Evolutionary conservation across 2,797 vertebrate genomes (phyloP).

Genomic region (Lophotriccus pileatus): DNA sequence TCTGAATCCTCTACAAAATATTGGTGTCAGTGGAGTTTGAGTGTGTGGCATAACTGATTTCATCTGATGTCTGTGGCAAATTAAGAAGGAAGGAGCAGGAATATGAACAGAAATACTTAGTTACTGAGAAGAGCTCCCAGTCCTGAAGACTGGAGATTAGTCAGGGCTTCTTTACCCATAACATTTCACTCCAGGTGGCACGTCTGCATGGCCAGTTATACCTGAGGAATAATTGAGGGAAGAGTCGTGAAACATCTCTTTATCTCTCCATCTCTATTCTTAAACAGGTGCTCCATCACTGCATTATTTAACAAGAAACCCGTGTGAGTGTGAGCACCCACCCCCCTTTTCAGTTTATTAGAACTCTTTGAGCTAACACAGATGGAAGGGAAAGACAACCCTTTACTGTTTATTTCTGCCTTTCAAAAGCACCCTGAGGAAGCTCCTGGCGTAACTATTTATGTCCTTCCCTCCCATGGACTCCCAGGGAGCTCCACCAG

Average conservation of each 20-base stretch:
- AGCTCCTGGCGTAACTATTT: background rate
- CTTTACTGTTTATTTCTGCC: background rate
- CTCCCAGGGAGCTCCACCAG: background rate
- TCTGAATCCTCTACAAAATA: background rate
- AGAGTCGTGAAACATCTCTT: background rate
- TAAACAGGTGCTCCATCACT: background rate
- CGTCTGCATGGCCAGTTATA: background rate
- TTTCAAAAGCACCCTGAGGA: background rate
- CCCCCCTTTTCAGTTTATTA: background rate
- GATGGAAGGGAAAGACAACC: background rate
- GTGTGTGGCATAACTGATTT: background rate
- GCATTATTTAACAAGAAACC: slow-evolving; percentile 2
- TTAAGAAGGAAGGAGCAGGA: background rate
- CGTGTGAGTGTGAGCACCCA: background rate
- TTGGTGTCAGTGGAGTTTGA: background rate
- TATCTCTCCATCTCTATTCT: background rate
- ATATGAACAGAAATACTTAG: background rate
- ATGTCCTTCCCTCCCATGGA: background rate
- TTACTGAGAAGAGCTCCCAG: background rate
- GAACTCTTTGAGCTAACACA: background rate
- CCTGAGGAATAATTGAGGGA: background rate
- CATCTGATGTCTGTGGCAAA: background rate
- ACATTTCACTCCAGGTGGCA: background rate
- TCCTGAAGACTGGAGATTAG: background rate
- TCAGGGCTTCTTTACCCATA: background rate